Evolutionary conservation across 2,888 invertebrate genomes (phyloP).

Genomic region (Prosapia bicincta): DNA sequence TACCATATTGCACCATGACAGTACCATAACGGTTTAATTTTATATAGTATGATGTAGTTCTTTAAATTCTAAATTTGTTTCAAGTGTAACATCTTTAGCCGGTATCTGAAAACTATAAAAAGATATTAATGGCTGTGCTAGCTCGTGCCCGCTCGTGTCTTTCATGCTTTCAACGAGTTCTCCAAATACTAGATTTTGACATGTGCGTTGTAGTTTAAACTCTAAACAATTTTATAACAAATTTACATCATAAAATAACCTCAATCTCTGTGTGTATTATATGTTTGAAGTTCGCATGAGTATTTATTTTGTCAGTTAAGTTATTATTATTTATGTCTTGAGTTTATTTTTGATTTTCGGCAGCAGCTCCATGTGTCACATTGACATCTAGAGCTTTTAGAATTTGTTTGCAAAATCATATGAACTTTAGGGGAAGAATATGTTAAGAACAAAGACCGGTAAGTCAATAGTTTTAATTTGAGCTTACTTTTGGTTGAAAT

Average conservation of each 20-base stretch:
- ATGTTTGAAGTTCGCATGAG: background rate
- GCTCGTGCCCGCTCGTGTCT: conserved; percentile 29
- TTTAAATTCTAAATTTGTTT: no score
- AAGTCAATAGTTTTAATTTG: background rate
- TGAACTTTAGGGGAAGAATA: background rate
- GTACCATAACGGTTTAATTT: no score
- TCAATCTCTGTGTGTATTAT: background rate
- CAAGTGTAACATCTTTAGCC: background rate
- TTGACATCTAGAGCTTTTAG: conserved; percentile 22
- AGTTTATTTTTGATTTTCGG: conserved; percentile 16
- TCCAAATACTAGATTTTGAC: conserved; percentile 12
- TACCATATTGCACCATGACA: no score
- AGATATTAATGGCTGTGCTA: conserved; percentile 8
- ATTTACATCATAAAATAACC: background rate
- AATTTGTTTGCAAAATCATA: background rate
- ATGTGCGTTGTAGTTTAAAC: background rate
- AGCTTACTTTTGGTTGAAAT: background rate
- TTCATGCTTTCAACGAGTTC: conserved; percentile 27
- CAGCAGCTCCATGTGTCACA: conserved; percentile 29
- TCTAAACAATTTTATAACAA: background rate
- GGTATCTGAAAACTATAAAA: background rate
- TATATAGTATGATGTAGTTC: no score
- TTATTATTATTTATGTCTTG: background rate
- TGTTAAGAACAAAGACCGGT: conserved; percentile 21
- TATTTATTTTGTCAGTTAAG: background rate